These are phyloP conservation scores for Ptilonorhynchus violaceus DNA, from an alignment of 2,113 vertebrate species.

Conservation along the genomic window DNA sequence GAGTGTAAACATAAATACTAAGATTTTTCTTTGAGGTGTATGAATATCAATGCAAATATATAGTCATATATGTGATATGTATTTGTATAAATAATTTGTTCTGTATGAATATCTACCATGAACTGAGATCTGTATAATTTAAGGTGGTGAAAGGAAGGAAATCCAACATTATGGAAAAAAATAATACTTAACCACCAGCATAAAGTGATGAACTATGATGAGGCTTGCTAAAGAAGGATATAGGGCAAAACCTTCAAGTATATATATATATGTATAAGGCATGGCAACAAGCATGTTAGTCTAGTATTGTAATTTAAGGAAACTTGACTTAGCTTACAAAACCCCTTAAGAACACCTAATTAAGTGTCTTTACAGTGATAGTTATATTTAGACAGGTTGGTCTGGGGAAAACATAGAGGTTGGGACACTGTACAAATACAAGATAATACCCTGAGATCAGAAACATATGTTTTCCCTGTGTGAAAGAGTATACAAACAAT, in stretches of 20 bases:
- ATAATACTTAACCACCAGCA: not conserved
- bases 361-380: not conserved
- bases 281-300: not conserved
- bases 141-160: not conserved
- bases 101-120: not conserved
- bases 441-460: not conserved
- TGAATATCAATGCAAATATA: not conserved
- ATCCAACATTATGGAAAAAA: not conserved
- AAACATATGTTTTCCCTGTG: conserved; percentile 43
- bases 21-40: conserved; percentile 7
- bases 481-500: conserved; percentile 39
- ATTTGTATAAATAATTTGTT: not conserved
- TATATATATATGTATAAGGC: not conserved
- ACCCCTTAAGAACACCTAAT: not conserved
- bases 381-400: not conserved
- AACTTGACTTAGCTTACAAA: not conserved
- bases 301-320: not conserved
- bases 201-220: not conserved
- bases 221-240: not conserved
- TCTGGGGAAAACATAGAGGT: not conserved
- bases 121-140: not conserved
- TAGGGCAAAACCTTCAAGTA: not conserved
- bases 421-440: not conserved
- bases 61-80: not conserved
- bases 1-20: conserved; percentile 35